Base-by-base conservation (phyloP, 2,113 vertebrate genomes). In the Amia ocellicauda region DNA sequence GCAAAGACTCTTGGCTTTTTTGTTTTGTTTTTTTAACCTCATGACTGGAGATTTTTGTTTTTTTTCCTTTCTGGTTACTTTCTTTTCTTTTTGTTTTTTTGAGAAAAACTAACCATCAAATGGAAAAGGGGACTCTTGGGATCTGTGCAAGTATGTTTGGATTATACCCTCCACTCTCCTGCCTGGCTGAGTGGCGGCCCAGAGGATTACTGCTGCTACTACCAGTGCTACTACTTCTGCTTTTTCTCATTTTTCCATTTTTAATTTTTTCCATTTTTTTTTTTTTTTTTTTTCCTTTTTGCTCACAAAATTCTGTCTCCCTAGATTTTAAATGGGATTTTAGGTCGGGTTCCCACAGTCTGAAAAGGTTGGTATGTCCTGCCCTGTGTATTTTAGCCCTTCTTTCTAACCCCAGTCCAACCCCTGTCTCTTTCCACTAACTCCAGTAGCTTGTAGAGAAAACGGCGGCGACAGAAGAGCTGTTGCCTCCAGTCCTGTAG, bases 341-440 rank as follows among this genome's bases (percentile, higher is more conserved):
- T 98, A 97, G 93, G 91, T 96, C 93, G 91, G 94, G 94, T 98
- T 97, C 94, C 96, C 91, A 93, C 96, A 97, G 92, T 94, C 94
- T 93, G 89, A 97, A 98, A 98, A 99, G 96, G 96, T 99, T 99
- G 96, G 96, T 99, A 99, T 98, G 93, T 91, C 90, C 94, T 98
- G 96, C 95, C 94, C 92, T 96, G 93, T 97, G 93, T 96, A 93
- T 96, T 90, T 93, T 94, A 96, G 95, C 85, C 90, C 90, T 92
- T 93, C 85, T 95, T 89, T 93, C 93, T 93, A 96, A 97, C 94
- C 93, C 87, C 91, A 93, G 92, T 94, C 91, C 86, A 90, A 87
- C 88, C 91, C 81, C 88, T 85, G 75, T 86, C 79, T 85, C 78
- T 86, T 87, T 91, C 85, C 91, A 97, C 95, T 99, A 98, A 99